Base-by-base conservation (phyloP, 2,888 invertebrate genomes). In the Netelia inedita region DNA sequence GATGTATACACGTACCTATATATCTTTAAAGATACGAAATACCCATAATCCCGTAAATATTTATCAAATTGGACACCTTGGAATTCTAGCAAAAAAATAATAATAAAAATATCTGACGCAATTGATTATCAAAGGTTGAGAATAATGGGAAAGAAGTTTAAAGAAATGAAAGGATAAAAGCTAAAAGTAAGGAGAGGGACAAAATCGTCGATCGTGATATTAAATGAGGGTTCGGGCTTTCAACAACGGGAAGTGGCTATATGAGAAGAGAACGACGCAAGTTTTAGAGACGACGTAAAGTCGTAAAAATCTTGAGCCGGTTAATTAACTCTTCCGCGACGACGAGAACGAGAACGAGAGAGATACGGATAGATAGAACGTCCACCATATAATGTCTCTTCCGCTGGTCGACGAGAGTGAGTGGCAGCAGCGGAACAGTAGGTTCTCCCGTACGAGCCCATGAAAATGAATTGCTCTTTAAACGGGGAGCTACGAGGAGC, bases 391-490 rank as follows among this genome's bases (percentile, higher is more conserved):
- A 43, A 14, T 50, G 50, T n/a, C 14, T 50, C 28, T 61, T 35
- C 6, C 6, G 35, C 35, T 35, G 14, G 46, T 61, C 19, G 35
- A 69, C 50, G 23, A 16, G 16, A 35, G 41, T 66, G 28, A 23
- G 14, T 50, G n/a, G 50, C 53, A 53, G 53, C n/a, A 53, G n/a
- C n/a, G 53, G 16, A 53, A 35, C 35, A 59, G 11, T 63, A 23
- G 43, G 43, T 43, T 19, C 46, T 21, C 11, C 46, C 59, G 57
- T 80, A 78, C 80, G 80, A 79, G 76, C 80, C 84, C 84, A 87
- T 87, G 81, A 83, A 86, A 87, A 84, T 35, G 73, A 85, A 87
- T 84, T 75, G 80, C 72, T 65, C 82, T 72, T 87, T 86, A 80
- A 83, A 75, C 65, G 76, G 55, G 43, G 28, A 78, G 79, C 50